Base-by-base conservation (phyloP, 1,140 invertebrate species). In the Diabrotica undecimpunctata region DNA sequence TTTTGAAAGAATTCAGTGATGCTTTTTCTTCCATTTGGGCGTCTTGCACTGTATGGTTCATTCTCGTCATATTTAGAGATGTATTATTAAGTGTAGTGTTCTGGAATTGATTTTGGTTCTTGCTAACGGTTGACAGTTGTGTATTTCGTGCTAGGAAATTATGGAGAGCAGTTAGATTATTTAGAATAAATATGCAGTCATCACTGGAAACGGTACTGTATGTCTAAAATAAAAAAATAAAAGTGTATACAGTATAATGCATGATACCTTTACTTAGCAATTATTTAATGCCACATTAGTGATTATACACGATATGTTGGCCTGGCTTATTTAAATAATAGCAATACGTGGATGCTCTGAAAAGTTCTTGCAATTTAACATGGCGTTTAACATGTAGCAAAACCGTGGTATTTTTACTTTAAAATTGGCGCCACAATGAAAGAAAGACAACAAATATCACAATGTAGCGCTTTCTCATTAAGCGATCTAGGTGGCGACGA, bases 1-100 rank as follows among this genome's bases (percentile, higher is more conserved):
- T 82, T 77, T 89, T 88, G 2, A 97, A 77, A 13, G 91, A 86
- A 64, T 89, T 86, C 36, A 97, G 78, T 0, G 93, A 95, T 70
- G 88, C 86, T 71, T 89, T 86, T 76, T 88, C 86, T 59, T 79
- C 77, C 35, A 78, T 36, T 66, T 79, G 78, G 5, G 74, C 73
- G 68, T 79, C 75, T 63, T 79, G 74, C 11, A 71, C 14, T 5
- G 78, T 76, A 14, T 71, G 68, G 61, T 72, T 74, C 52, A 67
- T 13, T 5, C 68, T 52, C 13, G 58, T 70, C 6, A 61, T 13
- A 63, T 70, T 74, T 35, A 74, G 14, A 7, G 68, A 61, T 8
- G 60, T 66, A n/a, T 61, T 65, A 35, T 63, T 66, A n/a, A 64
- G 41, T 9, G 60, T 50, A 8, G 64, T 36, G 36, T 62, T 51